These are phyloP conservation scores for Onchidella celtica DNA, from an alignment of 2,888 invertebrate genomes.

Conservation along the genomic window DNA sequence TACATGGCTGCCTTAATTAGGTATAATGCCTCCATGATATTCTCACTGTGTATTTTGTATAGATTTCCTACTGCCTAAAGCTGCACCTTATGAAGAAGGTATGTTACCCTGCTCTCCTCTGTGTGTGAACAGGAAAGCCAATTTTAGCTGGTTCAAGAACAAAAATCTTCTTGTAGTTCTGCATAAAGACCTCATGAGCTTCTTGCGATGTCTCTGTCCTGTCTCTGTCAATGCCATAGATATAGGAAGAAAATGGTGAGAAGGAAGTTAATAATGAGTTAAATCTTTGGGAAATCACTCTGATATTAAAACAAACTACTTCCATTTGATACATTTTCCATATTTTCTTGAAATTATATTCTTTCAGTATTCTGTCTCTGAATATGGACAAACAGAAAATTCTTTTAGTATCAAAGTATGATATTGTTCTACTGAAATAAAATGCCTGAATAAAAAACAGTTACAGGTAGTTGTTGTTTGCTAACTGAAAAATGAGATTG, in stretches of 20 bases:
- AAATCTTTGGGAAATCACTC: not conserved
- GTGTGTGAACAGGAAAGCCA: conserved; percentile 68
- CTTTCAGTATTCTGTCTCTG: not conserved
- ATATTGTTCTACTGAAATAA: too few relatives aligned
- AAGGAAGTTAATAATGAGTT: not conserved
- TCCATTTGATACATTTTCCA: not conserved
- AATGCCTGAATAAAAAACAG: too few relatives aligned
- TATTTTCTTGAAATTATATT: not conserved
- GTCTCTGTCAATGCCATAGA: conserved; percentile 54
- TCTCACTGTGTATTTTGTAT: not conserved
- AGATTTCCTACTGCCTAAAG: not conserved
- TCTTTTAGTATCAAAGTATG: too few relatives aligned
- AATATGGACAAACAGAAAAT: too few relatives aligned
- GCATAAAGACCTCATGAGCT: conserved; percentile 73
- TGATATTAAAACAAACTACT: conserved; percentile 1
- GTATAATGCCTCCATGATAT: too few relatives aligned
- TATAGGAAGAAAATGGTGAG: not conserved
- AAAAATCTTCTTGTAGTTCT: conserved; percentile 73
- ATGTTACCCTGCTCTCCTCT: conserved; percentile 62
- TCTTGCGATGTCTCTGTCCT: conserved; percentile 61
- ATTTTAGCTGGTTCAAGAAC: conserved; percentile 69
- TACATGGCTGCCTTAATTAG: too few relatives aligned
- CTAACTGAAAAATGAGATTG: too few relatives aligned
- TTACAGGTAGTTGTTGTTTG: too few relatives aligned
- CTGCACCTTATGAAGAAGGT: not conserved